These are phyloP conservation scores for Acheta domesticus DNA, from an alignment of 2,888 invertebrate genomes.

Conservation along the genomic window DNA sequence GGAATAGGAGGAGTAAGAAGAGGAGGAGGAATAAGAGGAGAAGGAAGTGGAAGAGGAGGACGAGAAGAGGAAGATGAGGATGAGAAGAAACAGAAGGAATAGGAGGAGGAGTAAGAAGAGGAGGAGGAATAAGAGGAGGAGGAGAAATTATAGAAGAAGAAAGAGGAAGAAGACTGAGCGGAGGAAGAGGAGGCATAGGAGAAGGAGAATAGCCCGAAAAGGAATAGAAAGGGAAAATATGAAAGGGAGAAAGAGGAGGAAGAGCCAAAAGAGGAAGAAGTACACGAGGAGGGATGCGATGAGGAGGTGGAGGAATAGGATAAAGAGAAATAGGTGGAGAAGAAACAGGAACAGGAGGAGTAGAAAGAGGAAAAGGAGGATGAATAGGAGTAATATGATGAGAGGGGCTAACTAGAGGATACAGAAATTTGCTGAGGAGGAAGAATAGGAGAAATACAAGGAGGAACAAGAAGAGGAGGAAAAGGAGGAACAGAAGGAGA, in stretches of 20 bases:
- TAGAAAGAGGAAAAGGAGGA: background rate
- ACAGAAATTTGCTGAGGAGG: no score
- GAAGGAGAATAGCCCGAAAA: background rate
- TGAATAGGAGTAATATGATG: no score
- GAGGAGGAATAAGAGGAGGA: background rate
- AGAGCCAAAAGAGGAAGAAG: background rate
- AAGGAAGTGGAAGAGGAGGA: no score
- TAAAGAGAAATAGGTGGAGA: no score
- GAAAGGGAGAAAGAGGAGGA: background rate
- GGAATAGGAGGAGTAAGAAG: no score
- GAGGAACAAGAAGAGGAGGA: slow-evolving; percentile 9
- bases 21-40: no score
- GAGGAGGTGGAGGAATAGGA: background rate
- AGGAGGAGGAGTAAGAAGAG: background rate
- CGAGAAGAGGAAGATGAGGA: no score
- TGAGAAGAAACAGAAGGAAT: no score
- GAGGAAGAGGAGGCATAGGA: background rate
- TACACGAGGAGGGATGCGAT: background rate
- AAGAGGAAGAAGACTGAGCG: slow-evolving; percentile 3
- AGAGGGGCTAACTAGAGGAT: no score
- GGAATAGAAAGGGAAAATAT: background rate
- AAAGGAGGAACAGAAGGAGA: background rate
- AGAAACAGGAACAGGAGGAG: no score
- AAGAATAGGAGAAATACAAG: background rate
- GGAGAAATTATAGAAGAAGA: background rate